A percentile compares a stretch with the other conserved stretches of the same genome.
These are phyloP conservation scores for Sicus ferrugineus DNA, from an alignment of 2,888 invertebrate species.

Conservation along the genomic window DNA sequence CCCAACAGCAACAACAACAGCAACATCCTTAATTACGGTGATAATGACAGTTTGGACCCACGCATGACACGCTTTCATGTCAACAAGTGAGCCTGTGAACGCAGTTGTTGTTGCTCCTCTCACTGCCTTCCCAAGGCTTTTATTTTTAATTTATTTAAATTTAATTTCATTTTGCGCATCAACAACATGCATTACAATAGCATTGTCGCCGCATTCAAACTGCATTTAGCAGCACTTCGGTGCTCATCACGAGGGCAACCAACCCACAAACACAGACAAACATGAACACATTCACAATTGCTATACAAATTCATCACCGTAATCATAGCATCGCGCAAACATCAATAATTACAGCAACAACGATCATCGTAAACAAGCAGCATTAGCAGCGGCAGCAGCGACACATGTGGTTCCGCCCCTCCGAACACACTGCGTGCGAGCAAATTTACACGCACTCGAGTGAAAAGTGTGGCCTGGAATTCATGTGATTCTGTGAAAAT, in stretches of 20 bases:
- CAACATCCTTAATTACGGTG: slow-evolving; percentile 24
- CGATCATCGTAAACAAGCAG: too few relatives aligned
- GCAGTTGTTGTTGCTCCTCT: not conserved
- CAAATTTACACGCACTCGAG: not conserved
- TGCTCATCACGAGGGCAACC: too few relatives aligned
- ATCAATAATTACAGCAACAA: too few relatives aligned
- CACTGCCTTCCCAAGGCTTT: slow-evolving; percentile 4
- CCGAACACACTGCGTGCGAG: slow-evolving; percentile 5
- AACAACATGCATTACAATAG: slow-evolving; percentile 10
- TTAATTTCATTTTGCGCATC: slow-evolving; percentile 24
- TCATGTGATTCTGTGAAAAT: slow-evolving; percentile 20
- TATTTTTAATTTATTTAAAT: slow-evolving; percentile 28
- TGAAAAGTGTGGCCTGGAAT: slow-evolving; percentile 8
- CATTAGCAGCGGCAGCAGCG: not conserved
- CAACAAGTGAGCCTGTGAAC: slow-evolving; percentile 1
- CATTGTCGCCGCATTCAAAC: slow-evolving; percentile 18
- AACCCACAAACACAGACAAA: too few relatives aligned
- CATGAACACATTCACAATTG: too few relatives aligned
- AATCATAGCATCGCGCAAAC: too few relatives aligned
- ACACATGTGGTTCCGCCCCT: not conserved
- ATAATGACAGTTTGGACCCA: slow-evolving; percentile 4
- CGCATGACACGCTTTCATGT: not conserved
- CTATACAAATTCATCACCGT: too few relatives aligned
- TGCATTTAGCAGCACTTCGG: slow-evolving; percentile 14
- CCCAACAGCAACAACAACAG: slow-evolving; percentile 7